Evolutionary conservation across 2,113 vertebrate species (phyloP).

Genomic region (Malaclemys terrapin): DNA sequence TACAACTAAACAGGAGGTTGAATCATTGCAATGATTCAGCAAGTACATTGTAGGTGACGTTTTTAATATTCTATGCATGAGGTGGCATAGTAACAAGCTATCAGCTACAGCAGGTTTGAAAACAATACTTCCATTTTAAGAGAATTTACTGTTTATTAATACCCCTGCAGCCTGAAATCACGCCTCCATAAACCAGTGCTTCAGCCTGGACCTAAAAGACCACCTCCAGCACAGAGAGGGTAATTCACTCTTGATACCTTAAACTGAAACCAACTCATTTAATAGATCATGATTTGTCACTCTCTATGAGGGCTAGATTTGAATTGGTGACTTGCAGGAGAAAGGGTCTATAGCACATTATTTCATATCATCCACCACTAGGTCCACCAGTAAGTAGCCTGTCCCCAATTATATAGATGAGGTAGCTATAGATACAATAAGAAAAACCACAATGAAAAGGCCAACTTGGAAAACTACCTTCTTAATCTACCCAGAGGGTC

Average conservation of each 20-base stretch:
- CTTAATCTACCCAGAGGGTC: background rate
- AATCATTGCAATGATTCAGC: slow-evolving; percentile 20
- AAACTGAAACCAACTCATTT: background rate
- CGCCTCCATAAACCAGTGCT: slow-evolving; percentile 39
- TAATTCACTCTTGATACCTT: slow-evolving; percentile 19
- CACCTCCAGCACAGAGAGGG: background rate
- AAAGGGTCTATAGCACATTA: background rate
- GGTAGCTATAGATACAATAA: background rate
- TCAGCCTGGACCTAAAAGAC: background rate
- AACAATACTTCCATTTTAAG: background rate
- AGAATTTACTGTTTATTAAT: background rate
- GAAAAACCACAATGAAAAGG: background rate
- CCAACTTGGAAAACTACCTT: background rate
- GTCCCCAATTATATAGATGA: background rate
- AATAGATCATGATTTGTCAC: background rate
- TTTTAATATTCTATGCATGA: background rate
- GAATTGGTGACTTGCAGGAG: background rate
- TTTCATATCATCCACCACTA: background rate
- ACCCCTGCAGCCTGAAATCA: background rate
- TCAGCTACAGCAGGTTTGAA: slow-evolving; percentile 29
- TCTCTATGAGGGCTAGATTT: background rate
- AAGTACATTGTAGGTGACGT: background rate
- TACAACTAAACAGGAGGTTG: slow-evolving; percentile 19
- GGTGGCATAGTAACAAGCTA: slow-evolving; percentile 41
- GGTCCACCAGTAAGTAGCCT: background rate